Conservation (phyloP, 2,113 vertebrate species). For the Odontesthes bonariensis region DNA sequence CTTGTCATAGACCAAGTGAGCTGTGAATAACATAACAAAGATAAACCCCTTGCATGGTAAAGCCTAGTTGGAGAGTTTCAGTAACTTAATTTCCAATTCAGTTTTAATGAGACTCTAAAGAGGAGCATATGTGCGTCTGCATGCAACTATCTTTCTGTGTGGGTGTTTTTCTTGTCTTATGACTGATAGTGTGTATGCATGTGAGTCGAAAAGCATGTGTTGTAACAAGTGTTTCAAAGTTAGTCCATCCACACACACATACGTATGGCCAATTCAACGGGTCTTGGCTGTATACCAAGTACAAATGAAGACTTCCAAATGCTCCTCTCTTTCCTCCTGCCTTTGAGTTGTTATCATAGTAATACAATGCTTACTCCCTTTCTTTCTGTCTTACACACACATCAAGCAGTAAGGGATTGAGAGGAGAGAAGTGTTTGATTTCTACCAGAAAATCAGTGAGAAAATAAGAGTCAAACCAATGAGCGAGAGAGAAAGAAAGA, state of each 20-base stretch:
- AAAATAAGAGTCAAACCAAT: conserved; percentile 13
- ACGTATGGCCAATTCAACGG: conserved; percentile 36
- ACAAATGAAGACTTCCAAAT: conserved; percentile 68
- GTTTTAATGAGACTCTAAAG: conserved; percentile 41
- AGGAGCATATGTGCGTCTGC: conserved; percentile 46
- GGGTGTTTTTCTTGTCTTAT: conserved; percentile 14
- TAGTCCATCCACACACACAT: conserved; percentile 14
- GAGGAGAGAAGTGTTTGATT: neutral
- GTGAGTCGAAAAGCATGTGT: conserved; percentile 30
- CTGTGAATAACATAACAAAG: conserved; percentile 18
- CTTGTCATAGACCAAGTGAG: conserved; percentile 24
- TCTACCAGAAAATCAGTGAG: conserved; percentile 8
- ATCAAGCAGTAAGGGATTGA: neutral
- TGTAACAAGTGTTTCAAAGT: conserved; percentile 32
- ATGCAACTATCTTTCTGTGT: conserved; percentile 6
- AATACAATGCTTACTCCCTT: conserved; percentile 7
- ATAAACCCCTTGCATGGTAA: conserved; percentile 34
- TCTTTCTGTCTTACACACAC: conserved; percentile 11
- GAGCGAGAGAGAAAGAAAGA: neutral
- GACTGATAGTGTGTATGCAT: conserved; percentile 5
- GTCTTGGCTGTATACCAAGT: conserved; percentile 65
- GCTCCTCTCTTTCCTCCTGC: conserved; percentile 47
- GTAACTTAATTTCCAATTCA: conserved; percentile 37
- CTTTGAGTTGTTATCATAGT: conserved; percentile 62
- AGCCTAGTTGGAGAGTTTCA: conserved; percentile 36